These are phyloP conservation scores for Molanna angustata DNA, from an alignment of 2,888 invertebrate species.

Conservation along the genomic window DNA sequence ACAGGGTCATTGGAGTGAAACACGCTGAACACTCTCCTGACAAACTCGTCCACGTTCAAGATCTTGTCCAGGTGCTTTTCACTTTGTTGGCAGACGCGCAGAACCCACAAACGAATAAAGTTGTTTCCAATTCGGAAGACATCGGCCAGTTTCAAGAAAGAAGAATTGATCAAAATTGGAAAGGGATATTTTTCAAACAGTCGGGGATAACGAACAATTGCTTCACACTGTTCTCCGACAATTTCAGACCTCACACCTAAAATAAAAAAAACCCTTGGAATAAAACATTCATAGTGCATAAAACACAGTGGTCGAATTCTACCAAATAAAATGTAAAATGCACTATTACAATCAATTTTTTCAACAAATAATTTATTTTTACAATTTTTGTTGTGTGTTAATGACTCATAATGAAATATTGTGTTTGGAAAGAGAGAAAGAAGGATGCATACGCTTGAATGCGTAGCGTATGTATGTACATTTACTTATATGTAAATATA, in stretches of 20 bases:
- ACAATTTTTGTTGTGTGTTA: too few relatives aligned
- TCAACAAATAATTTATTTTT: too few relatives aligned
- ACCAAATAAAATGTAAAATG: too few relatives aligned
- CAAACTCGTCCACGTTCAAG: slow-evolving; percentile 88
- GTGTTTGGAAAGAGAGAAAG: too few relatives aligned
- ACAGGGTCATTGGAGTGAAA: slow-evolving; percentile 97
- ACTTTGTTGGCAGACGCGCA: slow-evolving; percentile 92
- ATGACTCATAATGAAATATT: too few relatives aligned
- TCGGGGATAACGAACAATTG: slow-evolving; percentile 91
- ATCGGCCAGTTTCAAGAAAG: slow-evolving; percentile 90
- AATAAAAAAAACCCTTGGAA: too few relatives aligned
- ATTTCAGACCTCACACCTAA: slow-evolving; percentile 84
- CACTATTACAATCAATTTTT: too few relatives aligned
- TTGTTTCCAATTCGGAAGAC: slow-evolving; percentile 90
- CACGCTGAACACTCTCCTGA: slow-evolving; percentile 87
- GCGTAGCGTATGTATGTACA: too few relatives aligned
- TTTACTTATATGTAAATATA: too few relatives aligned
- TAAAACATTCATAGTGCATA: too few relatives aligned
- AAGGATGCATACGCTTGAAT: too few relatives aligned
- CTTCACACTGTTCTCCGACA: slow-evolving; percentile 96
- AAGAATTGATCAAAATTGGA: slow-evolving; percentile 95
- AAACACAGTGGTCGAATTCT: too few relatives aligned
- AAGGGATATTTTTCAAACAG: slow-evolving; percentile 97
- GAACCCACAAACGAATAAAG: slow-evolving; percentile 86
- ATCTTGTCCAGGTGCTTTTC: slow-evolving; percentile 96